phyloP scores from a whole-genome alignment of 1,140 invertebrate genomes.

The Fopius arisanus region DNA sequence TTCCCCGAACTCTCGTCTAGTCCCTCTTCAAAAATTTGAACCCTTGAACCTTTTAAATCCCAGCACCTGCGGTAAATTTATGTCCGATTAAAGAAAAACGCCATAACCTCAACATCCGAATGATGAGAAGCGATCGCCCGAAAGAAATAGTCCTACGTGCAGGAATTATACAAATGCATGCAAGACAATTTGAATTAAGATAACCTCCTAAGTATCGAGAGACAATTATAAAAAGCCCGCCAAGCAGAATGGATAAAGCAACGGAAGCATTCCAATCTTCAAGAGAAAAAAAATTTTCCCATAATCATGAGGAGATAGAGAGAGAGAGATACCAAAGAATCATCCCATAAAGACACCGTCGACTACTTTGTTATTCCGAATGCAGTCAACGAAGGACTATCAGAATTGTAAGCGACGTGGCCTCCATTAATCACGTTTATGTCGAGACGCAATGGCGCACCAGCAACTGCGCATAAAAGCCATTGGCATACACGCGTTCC shows the following conservation, averaged over 20 bases:
- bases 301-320: background rate
- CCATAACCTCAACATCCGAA: too few species aligned
- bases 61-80: too few species aligned
- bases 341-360: slow-evolving; percentile 7
- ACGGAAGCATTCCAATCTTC: background rate
- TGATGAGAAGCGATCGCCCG: too few species aligned
- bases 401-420: slow-evolving; percentile 30
- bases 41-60: too few species aligned
- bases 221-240: background rate
- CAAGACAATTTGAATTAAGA: background rate
- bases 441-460: slow-evolving; percentile 20
- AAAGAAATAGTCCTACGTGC: background rate
- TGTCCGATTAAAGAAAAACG: too few species aligned
- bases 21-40: too few species aligned
- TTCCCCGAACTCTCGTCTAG: too few species aligned
- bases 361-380: slow-evolving; percentile 26
- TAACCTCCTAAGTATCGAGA: background rate
- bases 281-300: background rate
- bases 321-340: background rate
- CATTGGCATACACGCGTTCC: slow-evolving; percentile 3
- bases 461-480: slow-evolving; percentile 17
- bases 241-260: background rate
- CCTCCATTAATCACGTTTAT: slow-evolving; percentile 32
- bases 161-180: background rate
- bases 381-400: slow-evolving; percentile 20